Evolutionary conservation across 2,113 vertebrate genomes (phyloP), one percentile per base, ranked within the genome.

Genomic region (Mohoua ochrocephala): DNA sequence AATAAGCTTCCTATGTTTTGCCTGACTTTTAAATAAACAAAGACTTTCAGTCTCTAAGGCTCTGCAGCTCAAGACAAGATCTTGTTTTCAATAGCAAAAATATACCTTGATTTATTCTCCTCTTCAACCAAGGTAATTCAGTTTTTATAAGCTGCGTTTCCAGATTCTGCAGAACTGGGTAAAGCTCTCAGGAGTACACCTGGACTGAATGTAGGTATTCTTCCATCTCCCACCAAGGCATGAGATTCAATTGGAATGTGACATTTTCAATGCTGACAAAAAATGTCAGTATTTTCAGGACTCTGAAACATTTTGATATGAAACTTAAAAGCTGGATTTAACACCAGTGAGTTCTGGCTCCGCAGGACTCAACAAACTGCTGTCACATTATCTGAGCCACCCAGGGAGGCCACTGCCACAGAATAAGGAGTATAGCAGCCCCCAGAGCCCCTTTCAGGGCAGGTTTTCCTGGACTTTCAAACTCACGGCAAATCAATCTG

Each of bases 11-110:
- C 41, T 54, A 3, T 64, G 30, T 54, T 81, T 82, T 56, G 12
- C 49, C 50, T 78, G 75, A 78, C 77, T 96, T 96, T 69, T 52
- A 56, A 52, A 91, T 83, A 80, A 96, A 94, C 30, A 83, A 91
- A 85, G 52, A 33, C 7, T 80, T 88, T 70, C 33, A 31, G 23
- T 63, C 35, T 64, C n/a, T 35, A 50, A 84, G 52, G 26, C 20
- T 84, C 39, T 69, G 21, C 23, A 64, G 21, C 12, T n/a, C 49
- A 84, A 81, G 45, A 68, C 30, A 52, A 52, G 13, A 86, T 70
- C 53, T 63, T 78, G 15, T 35, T 92, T 85, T 77, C 59, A 73
- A 8, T 10, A 49, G 22, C 15, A 94, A 95, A 95, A 91, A 56
- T 81, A 53, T 8, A 49, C 28, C 4, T 33, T 78, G 15, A 60